phyloP scores from a whole-genome alignment of 1,140 invertebrate species.

The Polyergus mexicanus region DNA sequence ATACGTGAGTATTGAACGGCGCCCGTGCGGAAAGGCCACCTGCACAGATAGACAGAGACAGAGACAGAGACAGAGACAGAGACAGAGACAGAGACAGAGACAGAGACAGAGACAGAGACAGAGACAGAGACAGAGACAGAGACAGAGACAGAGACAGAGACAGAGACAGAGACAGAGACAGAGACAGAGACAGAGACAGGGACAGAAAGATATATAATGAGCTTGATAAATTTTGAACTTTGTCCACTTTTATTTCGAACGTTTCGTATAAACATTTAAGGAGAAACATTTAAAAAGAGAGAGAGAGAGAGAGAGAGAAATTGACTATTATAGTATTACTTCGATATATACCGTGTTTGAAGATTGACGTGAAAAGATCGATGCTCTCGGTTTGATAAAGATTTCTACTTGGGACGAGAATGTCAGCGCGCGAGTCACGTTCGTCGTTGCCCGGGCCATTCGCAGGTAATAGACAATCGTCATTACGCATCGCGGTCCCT shows the following conservation, averaged over 20 bases:
- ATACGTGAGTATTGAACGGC: constrained; percentile 63
- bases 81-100: constrained; percentile 2
- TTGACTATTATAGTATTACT: not conserved
- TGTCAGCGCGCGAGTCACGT: constrained; percentile 16
- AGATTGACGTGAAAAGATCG: not conserved
- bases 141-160: not conserved
- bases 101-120: not conserved
- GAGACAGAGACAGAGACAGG: constrained; percentile 17
- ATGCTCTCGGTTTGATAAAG: not conserved
- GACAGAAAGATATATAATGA: too few species aligned
- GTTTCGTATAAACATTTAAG: not conserved
- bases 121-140: constrained; percentile 3
- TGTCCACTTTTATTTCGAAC: not conserved
- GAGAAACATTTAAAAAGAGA: too few species aligned
- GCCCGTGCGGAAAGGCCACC: constrained; percentile 46
- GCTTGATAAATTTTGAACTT: not conserved
- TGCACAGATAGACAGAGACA: not conserved
- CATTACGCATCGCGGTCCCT: constrained; percentile 60
- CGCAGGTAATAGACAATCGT: constrained; percentile 76
- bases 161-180: not conserved
- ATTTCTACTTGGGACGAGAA: not conserved
- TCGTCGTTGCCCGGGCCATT: constrained; percentile 41
- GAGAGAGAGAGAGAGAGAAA: too few species aligned
- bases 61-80: constrained; percentile 2
- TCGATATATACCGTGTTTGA: not conserved